Evolutionary conservation across 2,888 invertebrate genomes (phyloP).

Genomic region (Pomacea canaliculata): DNA sequence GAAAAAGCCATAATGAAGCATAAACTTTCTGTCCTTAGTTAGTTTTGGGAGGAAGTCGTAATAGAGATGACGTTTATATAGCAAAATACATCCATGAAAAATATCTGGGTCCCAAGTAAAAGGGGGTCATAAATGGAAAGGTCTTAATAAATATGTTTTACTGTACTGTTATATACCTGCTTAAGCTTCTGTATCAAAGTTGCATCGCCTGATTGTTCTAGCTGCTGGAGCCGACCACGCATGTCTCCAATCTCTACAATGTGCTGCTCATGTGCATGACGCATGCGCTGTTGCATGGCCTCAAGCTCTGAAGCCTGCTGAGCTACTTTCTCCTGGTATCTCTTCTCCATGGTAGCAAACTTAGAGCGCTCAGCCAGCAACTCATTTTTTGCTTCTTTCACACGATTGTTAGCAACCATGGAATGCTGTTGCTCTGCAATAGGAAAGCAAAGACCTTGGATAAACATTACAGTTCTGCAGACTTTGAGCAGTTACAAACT

Average conservation of each 20-base stretch:
- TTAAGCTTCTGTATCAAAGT: slow-evolving; percentile 40
- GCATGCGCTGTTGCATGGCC: slow-evolving; percentile 75
- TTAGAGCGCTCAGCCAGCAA: slow-evolving; percentile 79
- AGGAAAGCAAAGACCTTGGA: background rate
- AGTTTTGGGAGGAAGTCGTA: background rate
- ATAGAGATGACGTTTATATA: background rate
- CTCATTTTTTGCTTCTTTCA: slow-evolving; percentile 82
- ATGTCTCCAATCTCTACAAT: slow-evolving; percentile 77
- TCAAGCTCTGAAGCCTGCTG: slow-evolving; percentile 76
- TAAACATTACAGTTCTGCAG: background rate
- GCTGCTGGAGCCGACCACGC: slow-evolving; percentile 60
- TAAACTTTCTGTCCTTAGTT: background rate
- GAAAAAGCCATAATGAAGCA: background rate
- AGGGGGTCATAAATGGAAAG: too few relatives aligned
- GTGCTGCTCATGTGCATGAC: slow-evolving; percentile 74
- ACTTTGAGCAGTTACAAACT: background rate
- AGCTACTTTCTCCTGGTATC: slow-evolving; percentile 75
- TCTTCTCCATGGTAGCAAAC: slow-evolving; percentile 73
- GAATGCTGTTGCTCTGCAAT: slow-evolving; percentile 70
- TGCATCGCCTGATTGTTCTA: slow-evolving; percentile 41
- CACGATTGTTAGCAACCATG: slow-evolving; percentile 81
- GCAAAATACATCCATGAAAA: background rate
- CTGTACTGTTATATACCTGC: slow-evolving; percentile 34
- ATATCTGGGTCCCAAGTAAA: background rate
- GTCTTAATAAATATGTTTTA: too few relatives aligned